phyloP scores from a whole-genome alignment of 1,140 invertebrate species.

The Formica exsecta region DNA sequence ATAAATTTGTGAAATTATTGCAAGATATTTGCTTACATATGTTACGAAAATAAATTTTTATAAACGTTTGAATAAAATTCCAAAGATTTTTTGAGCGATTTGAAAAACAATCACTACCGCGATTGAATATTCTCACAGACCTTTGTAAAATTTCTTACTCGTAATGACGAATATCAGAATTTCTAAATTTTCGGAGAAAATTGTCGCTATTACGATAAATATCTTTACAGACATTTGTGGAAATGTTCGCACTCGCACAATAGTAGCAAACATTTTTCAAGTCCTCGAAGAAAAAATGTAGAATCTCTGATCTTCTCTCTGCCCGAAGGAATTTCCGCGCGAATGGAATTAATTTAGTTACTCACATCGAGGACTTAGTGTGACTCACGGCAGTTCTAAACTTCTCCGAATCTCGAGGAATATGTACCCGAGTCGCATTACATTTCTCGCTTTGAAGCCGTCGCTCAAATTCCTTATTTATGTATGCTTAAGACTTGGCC shows the following conservation, averaged over 20 bases:
- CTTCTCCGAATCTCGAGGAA: slow-evolving; percentile 16
- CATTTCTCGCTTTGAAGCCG: slow-evolving; percentile 37
- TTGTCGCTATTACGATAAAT: background rate
- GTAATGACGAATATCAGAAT: background rate
- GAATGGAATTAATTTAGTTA: slow-evolving; percentile 29
- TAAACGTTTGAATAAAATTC: background rate
- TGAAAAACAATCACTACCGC: background rate
- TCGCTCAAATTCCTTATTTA: background rate
- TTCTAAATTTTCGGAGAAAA: background rate
- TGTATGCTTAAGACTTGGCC: background rate
- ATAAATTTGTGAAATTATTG: no score
- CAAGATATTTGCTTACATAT: no score
- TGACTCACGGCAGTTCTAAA: slow-evolving; percentile 22
- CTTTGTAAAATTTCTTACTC: background rate
- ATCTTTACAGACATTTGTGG: background rate
- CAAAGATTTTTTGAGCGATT: background rate
- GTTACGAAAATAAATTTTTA: background rate
- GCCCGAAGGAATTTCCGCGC: background rate
- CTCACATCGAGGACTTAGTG: background rate
- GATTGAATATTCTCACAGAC: background rate
- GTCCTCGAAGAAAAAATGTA: background rate
- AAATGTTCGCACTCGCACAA: background rate
- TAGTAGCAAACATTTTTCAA: background rate
- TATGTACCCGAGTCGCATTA: slow-evolving; percentile 1
- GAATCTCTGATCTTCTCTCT: background rate